A percentile compares a stretch with the other conserved stretches of the same genome.
Evolutionary conservation across 2,797 vertebrate species (phyloP).

Genomic region (Dipus sagitta): DNA sequence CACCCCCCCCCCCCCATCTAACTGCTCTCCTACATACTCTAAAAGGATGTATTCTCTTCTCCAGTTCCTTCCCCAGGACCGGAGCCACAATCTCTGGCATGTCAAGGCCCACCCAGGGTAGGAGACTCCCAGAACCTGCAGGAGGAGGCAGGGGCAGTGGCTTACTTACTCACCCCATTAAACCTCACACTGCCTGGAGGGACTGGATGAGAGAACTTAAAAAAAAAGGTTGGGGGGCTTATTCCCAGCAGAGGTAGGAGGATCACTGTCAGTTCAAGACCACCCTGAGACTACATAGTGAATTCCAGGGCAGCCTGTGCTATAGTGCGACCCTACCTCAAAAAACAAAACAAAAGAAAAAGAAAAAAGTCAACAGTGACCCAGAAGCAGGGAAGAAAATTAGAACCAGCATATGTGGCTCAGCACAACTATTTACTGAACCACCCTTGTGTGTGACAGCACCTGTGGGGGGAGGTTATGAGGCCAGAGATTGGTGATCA

Average conservation of each 20-base stretch:
- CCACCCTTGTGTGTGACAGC: neutral
- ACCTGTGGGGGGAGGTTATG: neutral
- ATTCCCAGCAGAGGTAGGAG: no score
- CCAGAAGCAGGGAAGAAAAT: conserved; percentile 70
- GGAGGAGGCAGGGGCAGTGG: neutral
- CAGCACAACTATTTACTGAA: conserved; percentile 61
- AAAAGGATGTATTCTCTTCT: conserved; percentile 43
- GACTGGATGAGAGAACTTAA: neutral
- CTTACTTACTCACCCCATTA: neutral
- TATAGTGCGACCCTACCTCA: no score
- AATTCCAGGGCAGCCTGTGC: no score
- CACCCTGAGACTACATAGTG: no score
- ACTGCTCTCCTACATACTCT: neutral
- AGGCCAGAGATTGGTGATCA: neutral
- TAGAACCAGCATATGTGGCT: conserved; percentile 38
- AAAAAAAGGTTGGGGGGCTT: neutral
- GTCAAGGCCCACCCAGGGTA: conserved; percentile 61
- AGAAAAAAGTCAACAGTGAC: neutral
- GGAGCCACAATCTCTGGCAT: conserved; percentile 26
- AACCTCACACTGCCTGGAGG: neutral
- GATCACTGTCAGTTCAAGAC: no score
- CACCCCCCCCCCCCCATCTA: neutral
- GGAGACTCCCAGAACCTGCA: neutral
- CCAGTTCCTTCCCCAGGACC: neutral
- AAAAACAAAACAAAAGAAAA: neutral